Percentiles rank a stretch among this genome's conserved stretches.
phyloP scores from a whole-genome alignment of 2,797 vertebrate species.

The Malacoctenus gilli region DNA sequence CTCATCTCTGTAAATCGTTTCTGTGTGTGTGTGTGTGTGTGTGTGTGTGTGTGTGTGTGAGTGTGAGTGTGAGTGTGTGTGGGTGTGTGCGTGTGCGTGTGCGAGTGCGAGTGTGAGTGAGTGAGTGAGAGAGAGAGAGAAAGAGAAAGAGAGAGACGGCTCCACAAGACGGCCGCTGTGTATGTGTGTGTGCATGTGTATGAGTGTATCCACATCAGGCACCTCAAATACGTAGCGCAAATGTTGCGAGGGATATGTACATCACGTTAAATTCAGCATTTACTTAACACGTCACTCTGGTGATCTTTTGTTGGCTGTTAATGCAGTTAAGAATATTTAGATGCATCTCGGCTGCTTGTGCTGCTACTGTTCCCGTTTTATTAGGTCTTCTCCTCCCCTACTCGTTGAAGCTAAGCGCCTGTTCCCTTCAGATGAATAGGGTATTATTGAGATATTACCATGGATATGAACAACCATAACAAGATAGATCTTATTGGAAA shows the following conservation, averaged over 20 bases:
- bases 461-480: slow-evolving; percentile 72
- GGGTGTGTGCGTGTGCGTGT: slow-evolving; percentile 18
- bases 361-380: slow-evolving; percentile 59
- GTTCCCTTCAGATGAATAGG: slow-evolving; percentile 68
- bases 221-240: slow-evolving; percentile 65
- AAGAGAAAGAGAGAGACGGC: too few species aligned
- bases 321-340: slow-evolving; percentile 76
- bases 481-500: slow-evolving; percentile 58
- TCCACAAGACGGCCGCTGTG: too few species aligned
- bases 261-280: slow-evolving; percentile 69
- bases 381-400: slow-evolving; percentile 50
- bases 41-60: too few species aligned
- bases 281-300: slow-evolving; percentile 64
- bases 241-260: slow-evolving; percentile 56
- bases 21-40: slow-evolving; percentile 53
- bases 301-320: slow-evolving; percentile 69
- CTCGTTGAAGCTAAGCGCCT: slow-evolving; percentile 68
- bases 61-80: slow-evolving; percentile 15
- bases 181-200: slow-evolving; percentile 3
- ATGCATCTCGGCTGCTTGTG: slow-evolving; percentile 62
- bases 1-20: slow-evolving; percentile 71
- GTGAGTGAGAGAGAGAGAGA: too few species aligned
- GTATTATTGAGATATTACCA: too few species aligned
- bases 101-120: too few species aligned
- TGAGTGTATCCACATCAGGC: slow-evolving; percentile 46